Base-by-base conservation (phyloP, 2,797 vertebrate species). In the Danio jaintianensis region DNA sequence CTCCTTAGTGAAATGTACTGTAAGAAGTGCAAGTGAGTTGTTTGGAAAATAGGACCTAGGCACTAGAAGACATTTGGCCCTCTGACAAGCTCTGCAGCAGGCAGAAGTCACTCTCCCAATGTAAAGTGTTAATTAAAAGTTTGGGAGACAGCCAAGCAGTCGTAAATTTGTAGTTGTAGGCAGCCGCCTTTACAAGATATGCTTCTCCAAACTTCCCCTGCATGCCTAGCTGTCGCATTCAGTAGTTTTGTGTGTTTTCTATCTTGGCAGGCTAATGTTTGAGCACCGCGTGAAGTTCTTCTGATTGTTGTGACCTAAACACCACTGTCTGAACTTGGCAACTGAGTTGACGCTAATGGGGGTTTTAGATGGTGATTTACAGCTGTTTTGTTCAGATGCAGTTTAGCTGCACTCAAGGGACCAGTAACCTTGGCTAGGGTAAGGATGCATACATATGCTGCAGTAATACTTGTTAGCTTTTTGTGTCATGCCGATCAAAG, bases 51-150 rank as follows among this genome's bases (percentile, higher is more conserved):
- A 20, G 15, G 42, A 45, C 47, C 8, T 5, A 52, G 48, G 42
- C 42, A 40, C 53, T 61, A 61, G 52, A 58, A 58, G 43, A 52
- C 12, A 56, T 61, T 53, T 81, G 55, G 75, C 56, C 6, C 22
- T 13, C 7, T 78, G 79, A 73, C 73, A 81, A 72, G 47, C 58
- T 6, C 52, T 77, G 56, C 76, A 68, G 29, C 38, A 43, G 67
- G 67, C 45, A 52, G 42, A 40, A 82, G 73, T 73, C 75, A 75
- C 59, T 70, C 70, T 69, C 55, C 55, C 45, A 47, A 75, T 82
- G 80, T 82, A 84, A 82, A 84, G 77, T 82, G 83, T 82, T 86
- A 82, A 84, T 86, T 80, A 84, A 78, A 79, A 55, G 62, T 6
- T 82, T 80, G 80, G 48, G 53, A 78, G 53, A 69, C 11, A 13